These are phyloP conservation scores for Zaprionus camerounensis DNA, from an alignment of 1,140 invertebrate species.

Conservation along the genomic window DNA sequence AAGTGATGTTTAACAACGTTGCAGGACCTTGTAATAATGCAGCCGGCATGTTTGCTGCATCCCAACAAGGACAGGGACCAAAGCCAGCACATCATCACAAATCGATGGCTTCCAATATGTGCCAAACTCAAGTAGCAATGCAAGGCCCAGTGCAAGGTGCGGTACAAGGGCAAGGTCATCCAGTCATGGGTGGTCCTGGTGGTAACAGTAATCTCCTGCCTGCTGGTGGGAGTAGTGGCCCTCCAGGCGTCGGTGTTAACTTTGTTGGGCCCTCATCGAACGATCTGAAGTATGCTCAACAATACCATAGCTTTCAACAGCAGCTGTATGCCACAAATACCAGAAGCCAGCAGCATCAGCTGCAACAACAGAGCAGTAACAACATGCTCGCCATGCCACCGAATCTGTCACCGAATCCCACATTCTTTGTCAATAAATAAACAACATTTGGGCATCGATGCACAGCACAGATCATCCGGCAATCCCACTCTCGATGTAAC, in stretches of 20 bases:
- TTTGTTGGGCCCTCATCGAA: conserved; percentile 93
- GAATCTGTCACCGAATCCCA: conserved; percentile 69
- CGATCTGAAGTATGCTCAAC: conserved; percentile 96
- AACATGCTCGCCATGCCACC: conserved; percentile 78
- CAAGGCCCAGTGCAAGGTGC: conserved; percentile 86
- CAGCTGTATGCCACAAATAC: conserved; percentile 96
- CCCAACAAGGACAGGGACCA: conserved; percentile 39
- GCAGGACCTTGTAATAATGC: conserved; percentile 22
- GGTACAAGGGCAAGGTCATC: conserved; percentile 63
- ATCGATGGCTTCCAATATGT: conserved; percentile 47
- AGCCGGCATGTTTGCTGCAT: conserved; percentile 43
- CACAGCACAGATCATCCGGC: background rate
- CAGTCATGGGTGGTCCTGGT: conserved; percentile 38
- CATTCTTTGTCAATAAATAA: conserved; percentile 78
- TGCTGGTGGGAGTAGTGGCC: conserved; percentile 77
- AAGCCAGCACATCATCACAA: conserved; percentile 57
- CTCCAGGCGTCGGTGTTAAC: conserved; percentile 32
- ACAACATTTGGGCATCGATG: background rate
- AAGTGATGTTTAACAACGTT: conserved; percentile 50
- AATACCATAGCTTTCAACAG: conserved; percentile 98
- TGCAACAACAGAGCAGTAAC: conserved; percentile 47
- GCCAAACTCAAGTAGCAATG: conserved; percentile 61
- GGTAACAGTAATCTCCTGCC: conserved; percentile 85
- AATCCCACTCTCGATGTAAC: background rate
- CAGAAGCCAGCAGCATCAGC: conserved; percentile 86